Conservation (phyloP, 2,113 vertebrate genomes). For the Gobio gobio region DNA sequence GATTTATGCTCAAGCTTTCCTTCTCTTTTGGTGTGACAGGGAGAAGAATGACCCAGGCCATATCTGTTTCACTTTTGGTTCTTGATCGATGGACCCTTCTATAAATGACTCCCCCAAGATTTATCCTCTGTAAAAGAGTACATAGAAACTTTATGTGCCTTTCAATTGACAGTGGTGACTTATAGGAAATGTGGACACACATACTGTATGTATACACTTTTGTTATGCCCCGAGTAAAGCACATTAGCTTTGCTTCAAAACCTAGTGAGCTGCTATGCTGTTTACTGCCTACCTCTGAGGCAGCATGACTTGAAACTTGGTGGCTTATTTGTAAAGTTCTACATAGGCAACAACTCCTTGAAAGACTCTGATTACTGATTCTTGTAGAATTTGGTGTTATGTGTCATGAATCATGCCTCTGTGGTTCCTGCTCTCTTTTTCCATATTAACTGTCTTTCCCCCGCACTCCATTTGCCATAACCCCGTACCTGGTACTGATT, state of each 20-base stretch:
- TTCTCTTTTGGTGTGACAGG: conserved; percentile 68
- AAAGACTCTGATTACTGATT: background rate
- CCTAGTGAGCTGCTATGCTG: background rate
- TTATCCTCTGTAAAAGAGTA: conserved; percentile 66
- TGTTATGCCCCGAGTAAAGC: background rate
- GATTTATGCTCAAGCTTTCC: conserved; percentile 68
- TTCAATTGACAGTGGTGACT: conserved; percentile 66
- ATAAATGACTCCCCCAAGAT: conserved; percentile 66
- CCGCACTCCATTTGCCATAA: too few species aligned
- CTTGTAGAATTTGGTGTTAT: background rate
- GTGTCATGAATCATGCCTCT: too few species aligned
- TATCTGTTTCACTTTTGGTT: conserved; percentile 71
- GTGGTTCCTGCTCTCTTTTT: too few species aligned
- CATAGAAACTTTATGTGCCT: conserved; percentile 65
- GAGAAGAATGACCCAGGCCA: conserved; percentile 70
- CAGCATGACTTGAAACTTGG: background rate
- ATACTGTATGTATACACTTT: conserved; percentile 39
- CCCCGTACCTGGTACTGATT: too few species aligned
- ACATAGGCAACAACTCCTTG: too few species aligned
- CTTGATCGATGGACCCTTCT: conserved; percentile 74
- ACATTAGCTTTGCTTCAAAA: conserved; percentile 9
- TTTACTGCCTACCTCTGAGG: background rate
- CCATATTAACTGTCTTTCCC: too few species aligned
- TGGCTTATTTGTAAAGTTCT: background rate
- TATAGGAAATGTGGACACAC: conserved; percentile 59